Conservation (phyloP, 2,888 invertebrate genomes). For the Anorthoa munda region DNA sequence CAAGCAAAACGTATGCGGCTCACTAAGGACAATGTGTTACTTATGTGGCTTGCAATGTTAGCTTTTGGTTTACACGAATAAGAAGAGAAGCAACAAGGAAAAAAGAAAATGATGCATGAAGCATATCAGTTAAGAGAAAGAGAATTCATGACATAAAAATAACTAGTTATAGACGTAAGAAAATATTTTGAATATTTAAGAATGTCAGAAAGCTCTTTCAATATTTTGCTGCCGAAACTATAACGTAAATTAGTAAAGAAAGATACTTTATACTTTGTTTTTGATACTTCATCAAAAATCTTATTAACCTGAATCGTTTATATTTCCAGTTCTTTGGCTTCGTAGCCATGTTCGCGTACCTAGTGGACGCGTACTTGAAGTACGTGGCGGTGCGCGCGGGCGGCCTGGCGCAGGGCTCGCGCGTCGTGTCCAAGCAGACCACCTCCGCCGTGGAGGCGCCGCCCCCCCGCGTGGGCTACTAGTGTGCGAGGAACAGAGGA, state of each 20-base stretch:
- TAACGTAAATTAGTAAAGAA: conserved; percentile 52
- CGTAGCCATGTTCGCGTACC: conserved; percentile 95
- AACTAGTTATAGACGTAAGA: conserved; percentile 23
- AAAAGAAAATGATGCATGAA: conserved; percentile 14
- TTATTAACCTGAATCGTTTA: too few species aligned
- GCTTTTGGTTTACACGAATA: conserved; percentile 43
- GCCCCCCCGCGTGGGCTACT: conserved; percentile 80
- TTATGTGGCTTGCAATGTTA: too few species aligned
- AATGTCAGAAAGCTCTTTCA: conserved; percentile 55
- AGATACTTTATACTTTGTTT: conserved; percentile 25
- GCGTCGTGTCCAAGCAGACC: conserved; percentile 92
- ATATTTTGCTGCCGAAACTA: conserved; percentile 55
- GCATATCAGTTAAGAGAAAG: conserved; percentile 2
- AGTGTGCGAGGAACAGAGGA: conserved; percentile 29
- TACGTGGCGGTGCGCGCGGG: conserved; percentile 93
- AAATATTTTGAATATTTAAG: conserved; percentile 55
- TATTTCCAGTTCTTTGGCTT: conserved; percentile 95
- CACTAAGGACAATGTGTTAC: too few species aligned
- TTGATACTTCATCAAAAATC: too few species aligned
- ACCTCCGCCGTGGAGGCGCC: conserved; percentile 88
- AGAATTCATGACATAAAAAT: conserved; percentile 5
- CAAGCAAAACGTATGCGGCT: not conserved
- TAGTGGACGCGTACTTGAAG: conserved; percentile 95
- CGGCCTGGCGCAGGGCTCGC: conserved; percentile 94
- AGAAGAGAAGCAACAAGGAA: conserved; percentile 31